A percentile compares a stretch with the other conserved stretches of the same genome.
Conservation (phyloP, 2,113 vertebrate species). For the Zosterops lateralis region DNA sequence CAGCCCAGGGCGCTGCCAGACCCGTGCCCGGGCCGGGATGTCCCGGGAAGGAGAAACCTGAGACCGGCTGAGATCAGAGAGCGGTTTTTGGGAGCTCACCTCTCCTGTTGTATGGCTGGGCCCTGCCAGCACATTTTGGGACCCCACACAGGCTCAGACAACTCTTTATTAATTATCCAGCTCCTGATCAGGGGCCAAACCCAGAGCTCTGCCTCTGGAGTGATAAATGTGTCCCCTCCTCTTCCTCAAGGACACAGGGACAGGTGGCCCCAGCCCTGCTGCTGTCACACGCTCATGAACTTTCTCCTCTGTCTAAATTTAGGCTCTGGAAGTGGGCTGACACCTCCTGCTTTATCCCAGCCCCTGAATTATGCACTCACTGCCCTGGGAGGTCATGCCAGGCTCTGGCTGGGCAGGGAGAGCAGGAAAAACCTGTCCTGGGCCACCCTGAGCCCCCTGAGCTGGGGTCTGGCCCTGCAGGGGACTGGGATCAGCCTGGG, state of each 20-base stretch:
- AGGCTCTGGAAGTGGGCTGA: neutral
- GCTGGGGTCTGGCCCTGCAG: fast-evolving
- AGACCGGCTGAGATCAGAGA: neutral
- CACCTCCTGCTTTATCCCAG: neutral
- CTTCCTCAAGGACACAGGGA: neutral
- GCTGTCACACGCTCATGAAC: neutral
- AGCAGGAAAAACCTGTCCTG: neutral
- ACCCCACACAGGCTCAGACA: neutral
- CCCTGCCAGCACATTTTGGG: neutral
- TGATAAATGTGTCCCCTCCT: neutral
- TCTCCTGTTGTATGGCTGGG: neutral
- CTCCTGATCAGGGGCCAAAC: neutral
- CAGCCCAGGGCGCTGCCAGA: neutral
- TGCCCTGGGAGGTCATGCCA: fast-evolving
- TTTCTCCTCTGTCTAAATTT: neutral
- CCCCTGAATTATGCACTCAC: fast-evolving
- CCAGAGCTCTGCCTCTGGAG: neutral
- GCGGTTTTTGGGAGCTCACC: neutral
- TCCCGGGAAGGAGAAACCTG: neutral
- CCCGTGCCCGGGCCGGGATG: neutral
- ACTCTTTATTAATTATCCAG: neutral
- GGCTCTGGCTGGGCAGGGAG: neutral
- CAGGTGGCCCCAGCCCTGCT: neutral
- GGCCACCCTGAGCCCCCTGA: neutral
- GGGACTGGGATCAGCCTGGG: neutral